Base-by-base conservation (phyloP, 2,797 vertebrate species). In the Momotus momota region DNA sequence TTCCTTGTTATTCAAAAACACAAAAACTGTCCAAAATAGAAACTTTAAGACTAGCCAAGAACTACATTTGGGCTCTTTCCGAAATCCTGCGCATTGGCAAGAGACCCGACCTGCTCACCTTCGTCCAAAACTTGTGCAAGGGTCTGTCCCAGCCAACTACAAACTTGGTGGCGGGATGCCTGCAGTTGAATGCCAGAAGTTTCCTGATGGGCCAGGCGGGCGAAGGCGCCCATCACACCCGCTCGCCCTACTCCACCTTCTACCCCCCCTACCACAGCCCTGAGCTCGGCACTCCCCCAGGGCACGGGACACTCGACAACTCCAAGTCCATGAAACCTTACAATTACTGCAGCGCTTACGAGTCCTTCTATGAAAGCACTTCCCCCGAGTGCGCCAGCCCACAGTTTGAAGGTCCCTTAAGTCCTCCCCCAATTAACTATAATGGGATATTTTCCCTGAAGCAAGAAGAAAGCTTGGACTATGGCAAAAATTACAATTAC, bases 1-100 rank as follows among this genome's bases (percentile, higher is more conserved):
- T 99, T 95, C 99, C 99, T 60, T 99, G 99, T 94, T 99, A 99
- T 97, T 99, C 99, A 52, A 99, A 99, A 98, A 99, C 99, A 84
- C 99, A 99, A 93, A 99, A 99, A 98, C 99, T 99, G 40, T 99
- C 99, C 93, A 99, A 99, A 98, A 99, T 99, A 84, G 99, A 99
- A 98, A 99, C 99, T 43, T 98, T 99, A 75, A 98, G 99, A 95
- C 98, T 99, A 95, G 99, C 99, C 58, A 99, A 99, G 97, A 99
- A 99, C 96, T 99, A 99, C 97, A 99, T 99, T 97, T 99, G 99
- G 99, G 99, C 99, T 97, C 98, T 99, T 95, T 99, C 99, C 9
- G 99, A 99, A 98, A 99, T 99, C 60, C 98, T 99, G 94, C 98
- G 99, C 90, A 99, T 99, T 17, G 99, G 99, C 86, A 99, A 99